A percentile compares a stretch with the other conserved stretches of the same genome.
Conservation (phyloP, 2,113 vertebrate genomes). For the Melanerpes formicivorus region DNA sequence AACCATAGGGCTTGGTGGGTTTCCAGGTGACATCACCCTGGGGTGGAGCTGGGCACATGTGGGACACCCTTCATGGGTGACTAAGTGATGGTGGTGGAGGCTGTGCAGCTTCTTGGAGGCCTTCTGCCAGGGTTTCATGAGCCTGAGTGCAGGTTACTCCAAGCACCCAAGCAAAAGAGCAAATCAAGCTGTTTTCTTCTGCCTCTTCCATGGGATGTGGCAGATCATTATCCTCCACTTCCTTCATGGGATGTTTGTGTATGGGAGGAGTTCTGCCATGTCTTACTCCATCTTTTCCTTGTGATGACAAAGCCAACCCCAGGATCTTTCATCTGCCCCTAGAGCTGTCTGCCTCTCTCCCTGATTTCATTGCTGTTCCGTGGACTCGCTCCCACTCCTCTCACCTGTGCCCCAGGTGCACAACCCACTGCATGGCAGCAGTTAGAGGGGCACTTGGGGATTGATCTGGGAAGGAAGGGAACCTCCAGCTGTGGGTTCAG, state of each 20-base stretch:
- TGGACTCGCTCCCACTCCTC: accelerated
- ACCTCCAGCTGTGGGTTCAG: neutral
- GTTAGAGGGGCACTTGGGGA: neutral
- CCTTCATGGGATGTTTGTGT: neutral
- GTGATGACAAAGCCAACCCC: neutral
- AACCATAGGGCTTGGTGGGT: neutral
- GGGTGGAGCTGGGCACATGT: accelerated
- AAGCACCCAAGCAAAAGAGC: neutral
- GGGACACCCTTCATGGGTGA: accelerated
- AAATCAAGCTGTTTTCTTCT: neutral
- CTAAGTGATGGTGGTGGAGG: neutral
- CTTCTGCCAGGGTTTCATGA: neutral
- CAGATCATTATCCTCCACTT: neutral
- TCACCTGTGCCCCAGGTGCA: accelerated
- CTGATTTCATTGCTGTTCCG: neutral
- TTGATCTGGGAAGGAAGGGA: neutral
- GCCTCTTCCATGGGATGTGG: neutral
- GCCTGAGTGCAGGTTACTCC: neutral
- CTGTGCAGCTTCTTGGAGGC: neutral
- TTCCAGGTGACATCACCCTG: neutral
- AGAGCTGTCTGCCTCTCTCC: neutral
- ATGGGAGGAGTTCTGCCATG: neutral
- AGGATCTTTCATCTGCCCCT: neutral
- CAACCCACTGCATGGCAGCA: accelerated
- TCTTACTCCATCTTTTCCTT: neutral